Conservation (phyloP, 2,113 vertebrate genomes). For the Delphinapterus leucas region DNA sequence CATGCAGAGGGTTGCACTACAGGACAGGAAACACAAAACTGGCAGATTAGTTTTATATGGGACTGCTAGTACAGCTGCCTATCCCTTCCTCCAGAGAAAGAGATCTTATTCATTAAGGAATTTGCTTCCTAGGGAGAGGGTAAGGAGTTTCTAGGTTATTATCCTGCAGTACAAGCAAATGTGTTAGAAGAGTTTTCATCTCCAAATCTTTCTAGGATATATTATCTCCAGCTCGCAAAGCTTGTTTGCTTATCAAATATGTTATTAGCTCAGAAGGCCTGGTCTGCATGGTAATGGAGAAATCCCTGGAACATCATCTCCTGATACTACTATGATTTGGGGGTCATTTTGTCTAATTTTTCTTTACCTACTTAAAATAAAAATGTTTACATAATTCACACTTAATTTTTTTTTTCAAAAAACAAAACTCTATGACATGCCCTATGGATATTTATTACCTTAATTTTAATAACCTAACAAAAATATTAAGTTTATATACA, state of each 20-base stretch:
- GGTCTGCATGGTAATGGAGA: background rate
- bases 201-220: background rate
- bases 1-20: accelerated
- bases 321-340: background rate
- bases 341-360: background rate
- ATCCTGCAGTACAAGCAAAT: background rate
- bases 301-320: background rate
- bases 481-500: background rate
- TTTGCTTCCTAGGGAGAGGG: background rate
- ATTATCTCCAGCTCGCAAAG: background rate
- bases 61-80: accelerated
- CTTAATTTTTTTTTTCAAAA: background rate
- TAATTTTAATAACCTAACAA: background rate
- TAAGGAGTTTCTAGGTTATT: background rate
- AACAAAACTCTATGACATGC: background rate
- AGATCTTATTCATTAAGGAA: background rate
- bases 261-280: background rate
- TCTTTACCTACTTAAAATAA: background rate
- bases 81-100: background rate
- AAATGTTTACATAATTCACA: background rate
- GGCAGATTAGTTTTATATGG: background rate
- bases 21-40: background rate
- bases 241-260: background rate
- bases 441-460: background rate
- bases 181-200: background rate